Evolutionary conservation across 2,797 vertebrate genomes (phyloP), one percentile per base, ranked within the genome.

Genomic region (Acomys russatus): DNA sequence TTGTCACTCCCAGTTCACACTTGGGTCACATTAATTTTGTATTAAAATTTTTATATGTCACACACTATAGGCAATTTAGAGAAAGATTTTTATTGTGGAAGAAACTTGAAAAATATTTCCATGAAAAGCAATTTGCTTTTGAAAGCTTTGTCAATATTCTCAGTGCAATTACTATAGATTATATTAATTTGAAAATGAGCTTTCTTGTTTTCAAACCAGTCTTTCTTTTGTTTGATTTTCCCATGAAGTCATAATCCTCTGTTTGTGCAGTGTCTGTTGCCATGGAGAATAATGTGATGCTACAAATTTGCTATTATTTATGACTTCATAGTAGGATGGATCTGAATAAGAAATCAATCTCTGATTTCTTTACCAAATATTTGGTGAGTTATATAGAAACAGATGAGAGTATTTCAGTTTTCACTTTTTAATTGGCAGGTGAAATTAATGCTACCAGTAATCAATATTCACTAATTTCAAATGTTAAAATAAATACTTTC

Each of bases 221-320:
- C 22, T 91, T 70, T 96, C 30, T 28, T 78, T 89, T 91, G 92
- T 96, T 89, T 94, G 88, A 86, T 86, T 97, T 90, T 96, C 77
- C 44, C 0, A 0, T 96, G 94, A 97, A 95, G 96, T 97, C 95
- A 95, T 96, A 97, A 97, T 95, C 87, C 87, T 94, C 76, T 97
- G 91, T 96, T 98, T 97, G 91, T 0, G 0, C 84, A 96, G 90
- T 94, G 90, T 64, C 93, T 80, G 92, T 96, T 97, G 84, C 84
- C 80, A 93, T 95, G 92, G 97, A 95, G 51, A 97, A 71, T 96
- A 97, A 97, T 95, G 92, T 97, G 96, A 95, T 95, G 94, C 94
- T 97, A 97, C 97, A 97, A 96, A 96, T 95, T 96, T 96, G 91
- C 92, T 95, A 88, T 97, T 97, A 97, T 97, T 97, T 98, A 97